These are phyloP conservation scores for Odontamblyopus lacepedii DNA, from an alignment of 2,797 vertebrate species.

Conservation along the genomic window DNA sequence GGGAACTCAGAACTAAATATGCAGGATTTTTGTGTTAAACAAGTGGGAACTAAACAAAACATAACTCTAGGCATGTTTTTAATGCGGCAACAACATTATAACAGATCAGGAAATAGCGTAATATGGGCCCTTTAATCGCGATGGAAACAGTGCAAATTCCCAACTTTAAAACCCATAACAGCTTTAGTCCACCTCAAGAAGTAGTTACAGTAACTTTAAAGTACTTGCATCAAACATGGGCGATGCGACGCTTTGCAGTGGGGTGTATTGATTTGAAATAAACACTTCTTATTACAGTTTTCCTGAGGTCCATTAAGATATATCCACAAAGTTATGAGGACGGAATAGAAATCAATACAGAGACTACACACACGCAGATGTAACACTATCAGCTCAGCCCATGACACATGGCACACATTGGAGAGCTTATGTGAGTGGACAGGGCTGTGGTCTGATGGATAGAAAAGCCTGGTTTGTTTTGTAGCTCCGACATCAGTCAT, in stretches of 20 bases:
- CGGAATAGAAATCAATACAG: background rate
- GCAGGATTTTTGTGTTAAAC: too few species aligned
- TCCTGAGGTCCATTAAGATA: background rate
- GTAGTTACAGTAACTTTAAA: background rate
- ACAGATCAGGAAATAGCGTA: too few species aligned
- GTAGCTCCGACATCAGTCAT: conserved; percentile 67
- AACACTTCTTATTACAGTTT: background rate
- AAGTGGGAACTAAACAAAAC: too few species aligned
- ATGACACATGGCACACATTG: background rate
- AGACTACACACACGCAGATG: background rate
- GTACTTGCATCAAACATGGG: background rate
- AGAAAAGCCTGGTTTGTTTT: conserved; percentile 62
- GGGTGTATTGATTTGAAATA: background rate
- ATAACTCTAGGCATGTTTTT: too few species aligned
- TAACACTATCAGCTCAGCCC: background rate
- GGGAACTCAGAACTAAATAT: too few species aligned
- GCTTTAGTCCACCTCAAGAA: too few species aligned
- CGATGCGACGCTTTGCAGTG: background rate
- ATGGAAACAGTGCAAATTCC: too few species aligned
- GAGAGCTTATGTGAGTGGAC: conserved; percentile 31
- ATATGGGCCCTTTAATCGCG: too few species aligned
- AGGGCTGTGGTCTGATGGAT: conserved; percentile 40
- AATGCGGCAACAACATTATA: too few species aligned
- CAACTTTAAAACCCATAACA: too few species aligned
- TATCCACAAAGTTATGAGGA: background rate